A percentile compares a stretch with the other conserved stretches of the same genome.
phyloP scores from a whole-genome alignment of 2,888 invertebrate genomes.

The Philhelius pedissequus region DNA sequence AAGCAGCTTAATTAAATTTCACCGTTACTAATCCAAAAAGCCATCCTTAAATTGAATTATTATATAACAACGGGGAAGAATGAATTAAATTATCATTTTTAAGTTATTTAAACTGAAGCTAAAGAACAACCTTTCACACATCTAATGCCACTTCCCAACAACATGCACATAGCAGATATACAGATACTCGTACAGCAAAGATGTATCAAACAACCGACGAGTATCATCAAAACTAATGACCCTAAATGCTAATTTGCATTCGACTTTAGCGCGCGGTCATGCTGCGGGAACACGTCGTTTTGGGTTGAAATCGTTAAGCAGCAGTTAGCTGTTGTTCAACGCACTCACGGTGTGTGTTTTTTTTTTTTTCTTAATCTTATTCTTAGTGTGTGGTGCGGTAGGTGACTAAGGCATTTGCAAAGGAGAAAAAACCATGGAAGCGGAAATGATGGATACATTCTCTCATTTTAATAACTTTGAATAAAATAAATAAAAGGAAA shows the following conservation, averaged over 20 bases:
- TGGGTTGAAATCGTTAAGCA: constrained; percentile 46
- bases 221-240: constrained; percentile 66
- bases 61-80: background rate
- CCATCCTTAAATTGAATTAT: constrained; percentile 20
- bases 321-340: constrained; percentile 44
- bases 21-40: constrained; percentile 28
- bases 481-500: constrained; percentile 38
- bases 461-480: constrained; percentile 62
- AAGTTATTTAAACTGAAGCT: background rate
- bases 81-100: constrained; percentile 41
- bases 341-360: constrained; percentile 37
- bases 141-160: constrained; percentile 32
- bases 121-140: constrained; percentile 45
- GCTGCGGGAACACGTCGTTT: constrained; percentile 58
- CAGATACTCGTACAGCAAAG: background rate
- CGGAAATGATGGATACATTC: constrained; percentile 78
- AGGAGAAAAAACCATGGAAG: constrained; percentile 76
- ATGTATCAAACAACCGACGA: background rate
- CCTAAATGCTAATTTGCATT: constrained; percentile 68
- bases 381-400: constrained; percentile 25
- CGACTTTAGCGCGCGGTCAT: constrained; percentile 55
- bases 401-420: constrained; percentile 45
- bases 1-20: background rate
- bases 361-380: background rate
- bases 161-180: constrained; percentile 21